Conservation (phyloP, 2,888 invertebrate species). For the Smittia aterrima region DNA sequence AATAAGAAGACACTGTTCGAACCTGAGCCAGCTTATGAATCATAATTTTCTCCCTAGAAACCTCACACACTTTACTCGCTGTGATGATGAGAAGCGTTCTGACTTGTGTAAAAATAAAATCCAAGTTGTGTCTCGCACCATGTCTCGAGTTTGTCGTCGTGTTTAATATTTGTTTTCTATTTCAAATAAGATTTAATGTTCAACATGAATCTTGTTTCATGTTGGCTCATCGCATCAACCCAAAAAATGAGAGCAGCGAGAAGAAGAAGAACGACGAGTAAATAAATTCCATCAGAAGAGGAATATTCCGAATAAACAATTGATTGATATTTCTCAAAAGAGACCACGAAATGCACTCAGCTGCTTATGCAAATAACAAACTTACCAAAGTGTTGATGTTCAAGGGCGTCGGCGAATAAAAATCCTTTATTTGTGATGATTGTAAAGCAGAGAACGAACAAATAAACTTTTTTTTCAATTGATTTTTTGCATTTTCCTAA, state of each 20-base stretch:
- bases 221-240: not conserved
- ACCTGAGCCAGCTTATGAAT: not conserved
- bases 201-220: conserved; percentile 5
- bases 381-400: conserved; percentile 33
- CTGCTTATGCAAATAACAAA: conserved; percentile 25
- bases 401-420: conserved; percentile 37
- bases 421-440: conserved; percentile 27
- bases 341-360: not conserved
- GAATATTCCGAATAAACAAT: not conserved
- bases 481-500: conserved; percentile 25
- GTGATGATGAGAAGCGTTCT: too few relatives aligned
- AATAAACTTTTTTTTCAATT: conserved; percentile 19
- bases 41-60: not conserved
- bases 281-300: not conserved
- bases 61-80: not conserved
- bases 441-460: conserved; percentile 10
- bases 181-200: not conserved
- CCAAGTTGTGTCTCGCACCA: not conserved
- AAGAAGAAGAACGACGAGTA: not conserved
- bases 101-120: not conserved
- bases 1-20: not conserved
- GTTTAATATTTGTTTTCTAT: conserved; percentile 4
- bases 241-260: not conserved
- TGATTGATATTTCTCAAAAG: not conserved
- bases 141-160: not conserved